phyloP scores from a whole-genome alignment of 2,797 vertebrate genomes.

The Bufotes viridis region DNA sequence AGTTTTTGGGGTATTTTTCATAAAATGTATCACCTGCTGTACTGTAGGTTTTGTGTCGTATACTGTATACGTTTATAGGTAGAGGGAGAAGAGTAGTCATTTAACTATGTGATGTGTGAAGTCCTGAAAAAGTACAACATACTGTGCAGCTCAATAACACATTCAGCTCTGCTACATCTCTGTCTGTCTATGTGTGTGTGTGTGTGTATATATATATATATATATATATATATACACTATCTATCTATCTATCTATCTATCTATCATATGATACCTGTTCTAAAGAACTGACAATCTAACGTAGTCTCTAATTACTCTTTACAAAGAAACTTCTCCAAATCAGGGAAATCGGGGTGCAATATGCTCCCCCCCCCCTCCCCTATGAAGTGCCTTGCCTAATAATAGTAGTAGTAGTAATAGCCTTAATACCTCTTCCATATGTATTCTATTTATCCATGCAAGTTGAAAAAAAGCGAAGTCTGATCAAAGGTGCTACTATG shows the following conservation, averaged over 20 bases:
- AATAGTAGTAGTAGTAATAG: neutral
- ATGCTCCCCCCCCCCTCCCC: neutral
- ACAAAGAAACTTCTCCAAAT: neutral
- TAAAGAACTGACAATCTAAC: neutral
- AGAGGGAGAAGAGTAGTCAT: neutral
- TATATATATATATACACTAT: no score
- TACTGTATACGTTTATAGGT: neutral
- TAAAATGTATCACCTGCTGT: neutral
- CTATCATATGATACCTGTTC: neutral
- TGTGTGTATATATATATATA: no score
- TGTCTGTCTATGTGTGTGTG: no score
- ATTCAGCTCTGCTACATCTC: no score
- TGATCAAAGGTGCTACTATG: constrained; percentile 17
- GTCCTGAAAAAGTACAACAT: no score
- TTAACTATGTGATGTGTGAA: neutral
- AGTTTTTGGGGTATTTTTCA: neutral
- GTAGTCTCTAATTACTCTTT: neutral
- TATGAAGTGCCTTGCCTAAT: neutral
- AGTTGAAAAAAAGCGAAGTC: neutral
- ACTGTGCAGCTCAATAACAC: no score
- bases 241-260: no score
- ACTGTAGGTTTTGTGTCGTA: neutral
- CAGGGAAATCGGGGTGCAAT: neutral
- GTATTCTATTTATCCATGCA: neutral
- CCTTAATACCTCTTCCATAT: neutral